Evolutionary conservation across 2,888 invertebrate genomes (phyloP), one percentile per base, ranked within the genome.

Genomic region (Galeruca laticollis): DNA sequence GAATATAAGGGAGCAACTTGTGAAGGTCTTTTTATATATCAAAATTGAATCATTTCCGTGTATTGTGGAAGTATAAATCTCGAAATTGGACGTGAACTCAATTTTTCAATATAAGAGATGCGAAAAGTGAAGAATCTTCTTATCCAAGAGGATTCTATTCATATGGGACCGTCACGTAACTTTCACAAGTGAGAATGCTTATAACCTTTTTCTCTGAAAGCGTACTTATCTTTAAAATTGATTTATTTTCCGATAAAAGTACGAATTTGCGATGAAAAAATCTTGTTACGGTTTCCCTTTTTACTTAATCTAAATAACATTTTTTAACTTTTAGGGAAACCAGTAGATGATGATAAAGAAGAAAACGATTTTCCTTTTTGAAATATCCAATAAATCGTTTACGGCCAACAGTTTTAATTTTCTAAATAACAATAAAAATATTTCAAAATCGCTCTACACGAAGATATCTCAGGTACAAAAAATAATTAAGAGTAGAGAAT

Each of bases 41-140:
- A 72, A 63, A 73, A 73, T 75, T 70, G 72, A 75, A 75, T 57
- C 56, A 75, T 79, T 76, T 78, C 77, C 76, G 60, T 70, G 79
- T 80, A 83, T 83, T 83, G 83, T 83, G 81, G 78, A 76, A 74
- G 76, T 76, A 78, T 81, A 82, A 81, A 81, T 82, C 79, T 80
- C 77, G 78, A 83, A 84, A 83, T 84, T 84, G 84, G 82, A 83
- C 82, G 78, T 83, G 83, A 84, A 84, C 83, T 81, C 83, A 82
- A 76, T 74, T 78, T 78, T 76, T 75, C 72, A 60, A 73, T 73
- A 72, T 75, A 75, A 72, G 77, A 73, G 74, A 75, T 73, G 78
- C 74, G 77, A 78, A 76, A 75, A 74, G 75, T 75, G 74, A 76
- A 71, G 74, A 73, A 76, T 74, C 74, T 73, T 75, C 74, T 70